phyloP scores from a whole-genome alignment of 2,113 vertebrate genomes.

The Cyprinodon brontotheroides region DNA sequence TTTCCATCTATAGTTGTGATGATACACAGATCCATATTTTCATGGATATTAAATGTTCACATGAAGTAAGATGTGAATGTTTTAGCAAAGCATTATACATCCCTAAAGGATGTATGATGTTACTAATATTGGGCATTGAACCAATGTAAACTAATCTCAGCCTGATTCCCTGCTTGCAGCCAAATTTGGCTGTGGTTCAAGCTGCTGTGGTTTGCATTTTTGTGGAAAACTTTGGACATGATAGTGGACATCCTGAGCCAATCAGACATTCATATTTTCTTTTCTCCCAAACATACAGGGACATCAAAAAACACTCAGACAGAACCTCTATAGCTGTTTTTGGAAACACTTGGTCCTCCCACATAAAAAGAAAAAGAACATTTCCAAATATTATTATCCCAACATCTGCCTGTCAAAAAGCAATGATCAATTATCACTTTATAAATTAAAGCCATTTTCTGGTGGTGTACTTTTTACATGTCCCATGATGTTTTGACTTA shows the following conservation, averaged over 20 bases:
- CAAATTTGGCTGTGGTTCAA: constrained; percentile 40
- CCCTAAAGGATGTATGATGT: constrained; percentile 42
- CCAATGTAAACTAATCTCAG: constrained; percentile 49
- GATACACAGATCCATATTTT: background rate
- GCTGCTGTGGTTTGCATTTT: constrained; percentile 61
- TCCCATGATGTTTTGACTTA: constrained; percentile 62
- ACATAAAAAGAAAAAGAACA: constrained; percentile 55
- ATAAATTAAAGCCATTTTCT: constrained; percentile 54
- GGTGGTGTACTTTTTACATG: constrained; percentile 45
- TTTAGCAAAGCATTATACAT: constrained; percentile 17
- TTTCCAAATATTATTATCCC: constrained; percentile 40
- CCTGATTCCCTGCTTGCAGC: constrained; percentile 45
- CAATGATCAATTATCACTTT: constrained; percentile 54
- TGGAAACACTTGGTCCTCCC: constrained; percentile 48
- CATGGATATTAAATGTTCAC: constrained; percentile 11
- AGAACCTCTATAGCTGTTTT: constrained; percentile 55
- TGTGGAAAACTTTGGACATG: constrained; percentile 54
- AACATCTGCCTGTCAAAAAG: constrained; percentile 46
- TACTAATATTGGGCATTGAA: constrained; percentile 47
- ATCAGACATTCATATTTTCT: constrained; percentile 55
- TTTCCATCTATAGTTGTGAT: background rate
- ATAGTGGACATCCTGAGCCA: constrained; percentile 55
- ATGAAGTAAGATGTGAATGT: constrained; percentile 30
- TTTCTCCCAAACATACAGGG: constrained; percentile 40
- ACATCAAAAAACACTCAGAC: constrained; percentile 64